Base-by-base conservation (phyloP, 2,113 vertebrate genomes). In the Alces alces region DNA sequence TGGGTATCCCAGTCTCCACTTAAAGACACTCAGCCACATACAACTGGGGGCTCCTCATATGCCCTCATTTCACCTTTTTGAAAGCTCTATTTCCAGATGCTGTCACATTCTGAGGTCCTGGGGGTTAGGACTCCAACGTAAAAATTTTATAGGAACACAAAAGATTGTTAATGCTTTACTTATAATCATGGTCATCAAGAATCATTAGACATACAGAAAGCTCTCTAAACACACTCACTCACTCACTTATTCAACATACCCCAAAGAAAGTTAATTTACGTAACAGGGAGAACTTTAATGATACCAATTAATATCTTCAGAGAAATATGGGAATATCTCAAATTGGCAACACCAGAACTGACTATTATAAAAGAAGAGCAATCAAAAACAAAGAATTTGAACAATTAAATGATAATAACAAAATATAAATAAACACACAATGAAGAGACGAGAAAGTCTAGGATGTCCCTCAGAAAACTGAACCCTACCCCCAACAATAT, bases 321-420 rank as follows among this genome's bases (percentile, higher is more conserved):
- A 87, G 73, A 87, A 91, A 61, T 93, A 50, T 25, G 39, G 64
- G 25, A 47, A 39, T 91, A 86, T 57, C 36, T 70, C 78, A 12
- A 60, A 60, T 23, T 47, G 52, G 61, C 60, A 80, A 95, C 86
- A 80, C 10, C 13, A 55, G 28, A 73, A 54, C 28, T 85, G 3
- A 50, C 64, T 58, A 86, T 58, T 80, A 93, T 50, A 28, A 83
- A 73, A 60, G 45, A 83, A 4, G 23, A 80, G 21, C 19, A 89
- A 86, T 45, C 45, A 86, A 80, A 96, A 93, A 30, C 43, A 60
- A 55, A 89, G 60, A 60, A 76, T 6, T 84, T 79, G 33, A 85
- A 43, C 83, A 66, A 30, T 78, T 52, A 50, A 57, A 43, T 14
- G 36, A 84, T 50, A 17, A 21, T 84, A 47, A 92, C 2, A 66